These are phyloP conservation scores for Chunga burmeisteri DNA, from an alignment of 2,113 vertebrate genomes.

Conservation along the genomic window DNA sequence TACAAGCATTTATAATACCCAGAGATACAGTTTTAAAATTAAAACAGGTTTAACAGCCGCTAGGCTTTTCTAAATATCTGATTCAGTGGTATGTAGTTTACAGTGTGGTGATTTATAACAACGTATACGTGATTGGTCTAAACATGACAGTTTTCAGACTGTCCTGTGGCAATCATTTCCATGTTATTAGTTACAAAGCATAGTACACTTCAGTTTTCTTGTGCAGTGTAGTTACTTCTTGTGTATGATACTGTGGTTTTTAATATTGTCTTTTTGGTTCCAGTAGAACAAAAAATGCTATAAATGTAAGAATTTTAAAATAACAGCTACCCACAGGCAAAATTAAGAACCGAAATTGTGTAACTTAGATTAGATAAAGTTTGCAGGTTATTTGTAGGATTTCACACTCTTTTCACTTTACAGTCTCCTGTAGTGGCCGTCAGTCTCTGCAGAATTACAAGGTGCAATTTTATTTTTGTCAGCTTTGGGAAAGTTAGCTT, in stretches of 20 bases:
- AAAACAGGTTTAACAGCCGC: neutral
- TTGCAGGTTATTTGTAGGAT: neutral
- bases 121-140: neutral
- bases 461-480: neutral
- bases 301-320: neutral
- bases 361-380: neutral
- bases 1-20: neutral
- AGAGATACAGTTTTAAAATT: neutral
- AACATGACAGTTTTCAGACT: neutral
- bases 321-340: neutral
- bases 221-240: neutral
- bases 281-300: neutral
- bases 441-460: neutral
- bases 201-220: neutral
- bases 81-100: rapidly evolving
- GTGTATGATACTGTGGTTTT: neutral
- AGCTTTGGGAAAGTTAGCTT: neutral
- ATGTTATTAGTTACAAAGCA: neutral
- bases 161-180: neutral
- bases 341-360: neutral
- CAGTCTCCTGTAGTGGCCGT: neutral
- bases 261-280: neutral
- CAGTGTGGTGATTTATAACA: neutral
- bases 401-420: neutral
- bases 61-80: neutral